Percentiles rank a stretch among this genome's conserved stretches.
These are phyloP conservation scores for Nezara viridula DNA, from an alignment of 2,888 invertebrate genomes.

Conservation along the genomic window DNA sequence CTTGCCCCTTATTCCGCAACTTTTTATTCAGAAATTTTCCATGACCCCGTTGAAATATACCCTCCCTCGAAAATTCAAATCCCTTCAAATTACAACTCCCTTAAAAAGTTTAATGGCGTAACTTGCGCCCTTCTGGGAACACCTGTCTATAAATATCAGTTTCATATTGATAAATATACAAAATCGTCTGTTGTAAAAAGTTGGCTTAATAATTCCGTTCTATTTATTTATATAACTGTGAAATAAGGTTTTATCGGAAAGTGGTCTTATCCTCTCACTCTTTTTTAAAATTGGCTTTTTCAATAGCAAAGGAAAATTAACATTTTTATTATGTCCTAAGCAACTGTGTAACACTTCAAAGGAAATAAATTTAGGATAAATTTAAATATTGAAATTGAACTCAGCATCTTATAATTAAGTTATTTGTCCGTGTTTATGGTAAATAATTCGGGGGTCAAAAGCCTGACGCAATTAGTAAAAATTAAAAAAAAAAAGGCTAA, in stretches of 20 bases:
- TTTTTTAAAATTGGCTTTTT: neutral
- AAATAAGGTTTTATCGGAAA: neutral
- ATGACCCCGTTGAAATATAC: too few species aligned
- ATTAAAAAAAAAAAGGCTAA: neutral
- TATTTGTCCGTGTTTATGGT: neutral
- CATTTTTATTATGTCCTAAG: neutral
- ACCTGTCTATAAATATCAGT: too few species aligned
- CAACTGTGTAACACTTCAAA: conserved; percentile 4
- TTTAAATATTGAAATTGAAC: conserved; percentile 5
- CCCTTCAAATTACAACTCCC: too few species aligned
- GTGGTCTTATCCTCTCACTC: neutral
- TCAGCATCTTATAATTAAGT: neutral
- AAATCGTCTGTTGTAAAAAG: neutral
- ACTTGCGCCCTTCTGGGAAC: too few species aligned
- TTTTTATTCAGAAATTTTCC: too few species aligned
- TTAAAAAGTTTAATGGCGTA: too few species aligned
- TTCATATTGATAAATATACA: too few species aligned
- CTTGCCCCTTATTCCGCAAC: too few species aligned
- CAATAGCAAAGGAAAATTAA: conserved; percentile 11
- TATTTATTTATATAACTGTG: neutral
- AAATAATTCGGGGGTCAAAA: neutral
- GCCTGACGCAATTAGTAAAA: neutral
- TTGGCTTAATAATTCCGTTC: neutral
- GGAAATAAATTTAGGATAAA: neutral
- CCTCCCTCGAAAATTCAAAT: too few species aligned